Evolutionary conservation across 2,888 invertebrate genomes (phyloP).

Genomic region (Meloe dianella): DNA sequence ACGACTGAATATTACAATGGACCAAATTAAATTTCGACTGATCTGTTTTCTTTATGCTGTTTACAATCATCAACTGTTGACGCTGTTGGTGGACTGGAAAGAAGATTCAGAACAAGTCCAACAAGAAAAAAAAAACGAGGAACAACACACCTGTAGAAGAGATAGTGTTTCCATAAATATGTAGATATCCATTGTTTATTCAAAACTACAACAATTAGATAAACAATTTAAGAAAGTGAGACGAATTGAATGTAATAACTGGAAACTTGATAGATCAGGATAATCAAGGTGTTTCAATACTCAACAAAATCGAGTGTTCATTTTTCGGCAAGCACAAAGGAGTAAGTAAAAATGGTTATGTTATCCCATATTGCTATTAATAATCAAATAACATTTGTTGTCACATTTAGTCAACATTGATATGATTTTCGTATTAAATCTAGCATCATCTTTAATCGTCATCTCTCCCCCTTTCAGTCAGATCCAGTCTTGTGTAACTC

Average conservation of each 20-base stretch:
- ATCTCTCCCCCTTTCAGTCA: background rate
- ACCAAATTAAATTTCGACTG: conserved; percentile 59
- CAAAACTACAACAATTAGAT: background rate
- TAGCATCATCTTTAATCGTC: conserved; percentile 10
- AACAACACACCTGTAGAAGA: conserved; percentile 44
- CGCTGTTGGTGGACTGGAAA: conserved; percentile 42
- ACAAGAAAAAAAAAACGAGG: conserved; percentile 12
- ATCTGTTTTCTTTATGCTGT: conserved; percentile 55
- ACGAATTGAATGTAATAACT: too few relatives aligned
- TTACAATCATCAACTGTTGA: conserved; percentile 56
- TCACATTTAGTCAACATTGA: background rate
- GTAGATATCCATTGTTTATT: conserved; percentile 15
- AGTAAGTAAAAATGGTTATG: background rate
- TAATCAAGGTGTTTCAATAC: too few relatives aligned
- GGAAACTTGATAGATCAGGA: too few relatives aligned
- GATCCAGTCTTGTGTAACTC: conserved; percentile 28
- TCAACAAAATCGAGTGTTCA: too few relatives aligned
- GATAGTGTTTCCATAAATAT: conserved; percentile 27
- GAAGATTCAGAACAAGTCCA: conserved; percentile 26
- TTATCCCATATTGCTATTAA: background rate
- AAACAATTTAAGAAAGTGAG: background rate
- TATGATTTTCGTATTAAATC: background rate
- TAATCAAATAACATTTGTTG: background rate
- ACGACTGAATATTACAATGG: conserved; percentile 55
- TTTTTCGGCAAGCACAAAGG: too few relatives aligned